Evolutionary conservation across 2,797 vertebrate genomes (phyloP).

Genomic region (Peromyscus attwateri): DNA sequence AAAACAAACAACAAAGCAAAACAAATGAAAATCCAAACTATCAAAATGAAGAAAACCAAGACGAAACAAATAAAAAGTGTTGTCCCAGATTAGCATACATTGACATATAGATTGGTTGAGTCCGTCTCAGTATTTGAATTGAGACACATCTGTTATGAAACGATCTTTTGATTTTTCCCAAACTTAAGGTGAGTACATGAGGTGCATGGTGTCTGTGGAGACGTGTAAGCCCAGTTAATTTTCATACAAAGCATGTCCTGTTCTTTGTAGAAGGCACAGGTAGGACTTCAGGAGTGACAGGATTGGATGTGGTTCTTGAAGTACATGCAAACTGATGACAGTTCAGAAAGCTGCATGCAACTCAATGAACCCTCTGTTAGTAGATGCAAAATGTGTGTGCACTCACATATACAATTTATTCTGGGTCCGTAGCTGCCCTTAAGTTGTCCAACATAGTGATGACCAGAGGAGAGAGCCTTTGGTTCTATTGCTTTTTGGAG

Average conservation of each 20-base stretch:
- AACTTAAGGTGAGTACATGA: conserved; percentile 19
- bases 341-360: not conserved
- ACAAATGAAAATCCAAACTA: not conserved
- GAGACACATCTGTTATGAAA: conserved; percentile 13
- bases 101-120: not conserved
- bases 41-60: not conserved
- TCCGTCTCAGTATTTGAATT: conserved; percentile 3
- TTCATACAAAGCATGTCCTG: not conserved
- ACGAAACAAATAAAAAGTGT: not conserved
- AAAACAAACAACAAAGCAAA: not conserved
- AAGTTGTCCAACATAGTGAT: not conserved
- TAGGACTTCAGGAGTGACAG: not conserved
- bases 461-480: not conserved
- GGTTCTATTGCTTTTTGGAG: conserved; percentile 26
- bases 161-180: conserved; percentile 28
- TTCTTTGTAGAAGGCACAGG: not conserved
- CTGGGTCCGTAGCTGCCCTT: not conserved
- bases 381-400: not conserved
- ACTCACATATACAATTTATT: not conserved
- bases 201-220: not conserved
- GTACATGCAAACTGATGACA: not conserved
- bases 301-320: not conserved
- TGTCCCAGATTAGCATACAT: not conserved
- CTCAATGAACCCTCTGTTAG: not conserved
- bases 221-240: not conserved